A percentile compares a stretch with the other conserved stretches of the same genome.
These are phyloP conservation scores for Neodiprion lecontei DNA, from an alignment of 1,140 invertebrate genomes.

Conservation along the genomic window DNA sequence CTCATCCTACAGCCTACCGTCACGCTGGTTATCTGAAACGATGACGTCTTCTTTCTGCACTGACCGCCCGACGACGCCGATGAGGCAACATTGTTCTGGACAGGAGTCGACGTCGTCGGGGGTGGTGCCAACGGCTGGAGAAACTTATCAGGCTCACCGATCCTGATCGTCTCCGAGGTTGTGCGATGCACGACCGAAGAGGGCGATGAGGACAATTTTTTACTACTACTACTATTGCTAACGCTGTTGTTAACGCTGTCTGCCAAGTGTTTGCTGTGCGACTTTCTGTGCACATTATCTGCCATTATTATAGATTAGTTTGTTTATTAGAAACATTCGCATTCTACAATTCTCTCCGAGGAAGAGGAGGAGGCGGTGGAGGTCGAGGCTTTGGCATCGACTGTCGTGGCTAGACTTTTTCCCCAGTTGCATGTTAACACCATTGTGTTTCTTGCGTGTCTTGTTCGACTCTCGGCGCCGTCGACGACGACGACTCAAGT, in stretches of 20 bases:
- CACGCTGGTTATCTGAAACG: slow-evolving; percentile 92
- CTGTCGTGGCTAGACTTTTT: not conserved
- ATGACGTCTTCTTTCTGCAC: slow-evolving; percentile 79
- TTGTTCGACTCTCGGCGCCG: slow-evolving; percentile 14
- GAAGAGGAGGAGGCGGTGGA: not conserved
- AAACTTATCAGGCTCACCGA: slow-evolving; percentile 67
- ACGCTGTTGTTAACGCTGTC: slow-evolving; percentile 40
- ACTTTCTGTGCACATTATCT: slow-evolving; percentile 57
- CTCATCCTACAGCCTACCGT: slow-evolving; percentile 80
- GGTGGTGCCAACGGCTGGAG: slow-evolving; percentile 34
- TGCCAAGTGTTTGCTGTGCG: slow-evolving; percentile 45
- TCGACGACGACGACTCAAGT: slow-evolving; percentile 15
- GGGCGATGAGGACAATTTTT: slow-evolving; percentile 30
- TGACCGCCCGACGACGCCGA: slow-evolving; percentile 36
- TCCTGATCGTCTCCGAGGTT: slow-evolving; percentile 78
- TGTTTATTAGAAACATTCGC: slow-evolving; percentile 18
- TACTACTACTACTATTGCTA: not conserved
- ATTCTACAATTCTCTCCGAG: slow-evolving; percentile 16
- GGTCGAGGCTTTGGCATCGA: too few species aligned
- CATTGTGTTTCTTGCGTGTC: not conserved
- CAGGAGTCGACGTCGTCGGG: slow-evolving; percentile 22
- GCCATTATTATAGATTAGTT: slow-evolving; percentile 46
- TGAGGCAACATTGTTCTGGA: slow-evolving; percentile 30
- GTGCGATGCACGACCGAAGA: slow-evolving; percentile 74
- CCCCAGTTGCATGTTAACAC: not conserved